Base-by-base conservation (phyloP, 2,888 invertebrate genomes). In the Harmothoe impar region DNA sequence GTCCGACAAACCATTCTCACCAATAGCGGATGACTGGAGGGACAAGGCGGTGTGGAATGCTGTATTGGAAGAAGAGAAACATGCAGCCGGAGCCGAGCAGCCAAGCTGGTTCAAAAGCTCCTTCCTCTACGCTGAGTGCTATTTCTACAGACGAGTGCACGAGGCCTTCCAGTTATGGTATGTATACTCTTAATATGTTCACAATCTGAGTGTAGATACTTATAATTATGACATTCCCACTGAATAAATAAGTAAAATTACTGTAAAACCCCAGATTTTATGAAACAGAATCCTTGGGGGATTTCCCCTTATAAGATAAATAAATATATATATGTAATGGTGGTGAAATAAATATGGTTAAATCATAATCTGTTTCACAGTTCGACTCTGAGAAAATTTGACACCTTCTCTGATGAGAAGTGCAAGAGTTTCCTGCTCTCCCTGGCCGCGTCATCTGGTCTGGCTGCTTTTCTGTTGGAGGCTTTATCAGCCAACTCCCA, bases 41-140 rank as follows among this genome's bases (percentile, higher is more conserved):
- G 98, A 98, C 95, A 96, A 96, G 0, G 93, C 95, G 15, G 95
- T 96, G 86, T 98, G 98, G 97, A 98, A 98, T 95, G 93, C 96
- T 0, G 97, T 97, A 94, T 95, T 98, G 72, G 95, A 97, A 94
- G 52, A 52, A 33, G 68, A 91, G 62, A 72, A 54, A 33, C 31
- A 23, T n/a, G 72, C 81, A 7, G 29, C 43, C n/a, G 56, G 25
- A 15, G 23, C 10, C 15, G 17, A 94, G 0, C 94, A 93, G 88
- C 96, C 96, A 20, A 96, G 96, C 0, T 97, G 97, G 96, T 99
- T 98, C 95, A 97, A 97, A 23, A 97, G 97, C 51, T 96, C 97
- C 0, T 99, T 99, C 99, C 96, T 99, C 0, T 97, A 98, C 94
- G 97, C 97, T 0, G 99, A 99, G 96, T 98, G 98, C 94, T 99